phyloP scores from a whole-genome alignment of 2,113 vertebrate genomes.

The Coregonus clupeaformis region DNA sequence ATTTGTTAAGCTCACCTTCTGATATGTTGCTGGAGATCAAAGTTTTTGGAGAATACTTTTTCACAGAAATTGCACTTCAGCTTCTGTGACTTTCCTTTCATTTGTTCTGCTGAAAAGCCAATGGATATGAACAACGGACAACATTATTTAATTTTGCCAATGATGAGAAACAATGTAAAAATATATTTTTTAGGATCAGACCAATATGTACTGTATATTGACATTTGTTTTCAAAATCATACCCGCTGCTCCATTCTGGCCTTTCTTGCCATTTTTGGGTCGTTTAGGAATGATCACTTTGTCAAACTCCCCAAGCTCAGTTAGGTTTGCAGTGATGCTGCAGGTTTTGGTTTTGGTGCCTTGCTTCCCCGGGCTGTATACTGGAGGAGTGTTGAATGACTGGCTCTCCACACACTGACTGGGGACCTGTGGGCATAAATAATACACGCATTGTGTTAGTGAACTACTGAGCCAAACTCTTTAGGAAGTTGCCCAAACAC shows the following conservation, averaged over 20 bases:
- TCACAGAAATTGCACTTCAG: constrained; percentile 95
- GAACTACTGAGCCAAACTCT: no score
- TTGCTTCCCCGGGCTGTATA: constrained; percentile 91
- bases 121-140: background rate
- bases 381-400: constrained; percentile 79
- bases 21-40: constrained; percentile 97
- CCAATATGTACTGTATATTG: no score
- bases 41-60: constrained; percentile 97
- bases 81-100: constrained; percentile 89
- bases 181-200: no score
- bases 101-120: constrained; percentile 60
- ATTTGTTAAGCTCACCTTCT: constrained; percentile 78
- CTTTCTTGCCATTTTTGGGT: constrained; percentile 74
- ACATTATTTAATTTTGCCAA: background rate
- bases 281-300: constrained; percentile 80
- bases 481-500: no score
- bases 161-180: no score
- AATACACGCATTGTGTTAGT: no score
- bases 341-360: constrained; percentile 84
- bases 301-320: constrained; percentile 77
- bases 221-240: background rate
- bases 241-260: constrained; percentile 70
- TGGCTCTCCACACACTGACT: constrained; percentile 91
- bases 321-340: constrained; percentile 66
- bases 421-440: constrained; percentile 75